phyloP scores from a whole-genome alignment of 1,140 invertebrate genomes.

The Aphidius ervi region DNA sequence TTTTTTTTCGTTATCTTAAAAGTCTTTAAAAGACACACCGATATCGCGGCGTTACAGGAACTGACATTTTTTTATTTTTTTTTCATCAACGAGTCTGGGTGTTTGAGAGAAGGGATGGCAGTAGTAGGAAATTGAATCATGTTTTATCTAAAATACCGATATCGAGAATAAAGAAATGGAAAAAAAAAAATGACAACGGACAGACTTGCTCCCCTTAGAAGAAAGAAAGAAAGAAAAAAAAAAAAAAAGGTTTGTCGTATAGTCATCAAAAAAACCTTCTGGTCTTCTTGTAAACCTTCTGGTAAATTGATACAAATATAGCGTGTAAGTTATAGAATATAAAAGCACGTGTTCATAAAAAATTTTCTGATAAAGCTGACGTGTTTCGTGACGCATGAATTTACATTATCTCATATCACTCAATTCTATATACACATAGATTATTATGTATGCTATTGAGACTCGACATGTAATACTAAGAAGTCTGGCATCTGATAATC shows the following conservation, averaged over 20 bases:
- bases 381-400: slow-evolving; percentile 9
- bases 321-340: slow-evolving; percentile 5
- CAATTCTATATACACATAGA: not conserved
- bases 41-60: slow-evolving; percentile 10
- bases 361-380: slow-evolving; percentile 5
- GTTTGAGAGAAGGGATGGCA: not conserved
- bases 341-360: not conserved
- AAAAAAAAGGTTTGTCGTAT: too few relatives aligned
- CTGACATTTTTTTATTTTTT: slow-evolving; percentile 16
- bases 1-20: too few relatives aligned
- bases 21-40: too few relatives aligned
- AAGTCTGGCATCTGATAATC: too few relatives aligned
- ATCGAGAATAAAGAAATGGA: slow-evolving; percentile 6
- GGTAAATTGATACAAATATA: slow-evolving; percentile 10
- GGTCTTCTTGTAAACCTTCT: not conserved
- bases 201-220: not conserved
- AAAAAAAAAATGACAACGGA: slow-evolving; percentile 2
- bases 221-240: slow-evolving; percentile 14
- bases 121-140: slow-evolving; percentile 21
- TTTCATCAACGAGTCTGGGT: slow-evolving; percentile 10
- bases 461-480: too few relatives aligned
- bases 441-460: too few relatives aligned
- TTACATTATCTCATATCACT: slow-evolving; percentile 8
- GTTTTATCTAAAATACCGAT: slow-evolving; percentile 24
- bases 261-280: slow-evolving; percentile 3